Conservation (phyloP, 1,140 invertebrate genomes). For the Neodiprion fabricii region DNA sequence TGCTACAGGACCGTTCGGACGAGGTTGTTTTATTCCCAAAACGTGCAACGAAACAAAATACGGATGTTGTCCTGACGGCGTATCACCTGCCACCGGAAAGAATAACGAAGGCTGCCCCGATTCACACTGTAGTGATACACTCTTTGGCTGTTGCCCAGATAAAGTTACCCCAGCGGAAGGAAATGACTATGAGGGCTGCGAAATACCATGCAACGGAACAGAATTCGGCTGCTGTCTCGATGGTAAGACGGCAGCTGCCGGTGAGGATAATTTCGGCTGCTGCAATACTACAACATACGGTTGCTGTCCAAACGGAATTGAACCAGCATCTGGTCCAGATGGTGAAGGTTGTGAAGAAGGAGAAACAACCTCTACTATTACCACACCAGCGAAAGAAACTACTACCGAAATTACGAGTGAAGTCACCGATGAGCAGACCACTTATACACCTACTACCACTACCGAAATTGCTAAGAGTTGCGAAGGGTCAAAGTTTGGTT, state of each 20-base stretch:
- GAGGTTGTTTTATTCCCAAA: conserved; percentile 76
- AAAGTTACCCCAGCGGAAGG: conserved; percentile 79
- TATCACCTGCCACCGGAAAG: conserved; percentile 79
- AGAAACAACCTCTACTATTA: not conserved
- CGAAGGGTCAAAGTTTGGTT: conserved; percentile 62
- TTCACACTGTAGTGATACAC: conserved; percentile 74
- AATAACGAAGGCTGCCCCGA: conserved; percentile 80
- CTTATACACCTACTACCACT: conserved; percentile 27
- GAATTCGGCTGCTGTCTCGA: conserved; percentile 77
- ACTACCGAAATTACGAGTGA: conserved; percentile 32
- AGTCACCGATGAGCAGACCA: conserved; percentile 37
- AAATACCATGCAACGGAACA: conserved; percentile 70
- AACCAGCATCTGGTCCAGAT: conserved; percentile 71
- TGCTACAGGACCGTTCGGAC: conserved; percentile 84
- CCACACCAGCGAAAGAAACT: conserved; percentile 17
- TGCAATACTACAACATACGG: conserved; percentile 70
- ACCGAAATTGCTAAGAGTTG: conserved; percentile 48
- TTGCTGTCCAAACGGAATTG: conserved; percentile 80
- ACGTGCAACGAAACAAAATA: conserved; percentile 83
- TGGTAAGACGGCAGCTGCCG: conserved; percentile 66
- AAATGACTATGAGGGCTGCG: conserved; percentile 84
- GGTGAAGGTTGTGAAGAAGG: conserved; percentile 60
- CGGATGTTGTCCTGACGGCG: conserved; percentile 89
- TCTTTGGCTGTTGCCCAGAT: conserved; percentile 89
- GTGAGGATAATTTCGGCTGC: conserved; percentile 68